Conservation (phyloP, 2,113 vertebrate genomes). For the Chionis minor region DNA sequence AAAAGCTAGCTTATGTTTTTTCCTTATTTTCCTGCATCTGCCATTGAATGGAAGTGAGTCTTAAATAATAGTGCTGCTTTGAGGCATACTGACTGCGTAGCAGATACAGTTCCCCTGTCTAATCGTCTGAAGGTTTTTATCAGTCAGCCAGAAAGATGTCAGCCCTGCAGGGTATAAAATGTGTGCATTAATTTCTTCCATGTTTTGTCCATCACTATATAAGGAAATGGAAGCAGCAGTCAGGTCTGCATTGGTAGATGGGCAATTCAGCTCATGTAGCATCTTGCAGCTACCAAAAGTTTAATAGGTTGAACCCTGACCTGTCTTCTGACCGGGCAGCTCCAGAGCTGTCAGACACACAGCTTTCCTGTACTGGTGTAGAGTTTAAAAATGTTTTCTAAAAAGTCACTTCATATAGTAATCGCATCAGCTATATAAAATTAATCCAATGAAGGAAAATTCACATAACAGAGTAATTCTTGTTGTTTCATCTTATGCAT, state of each 20-base stretch:
- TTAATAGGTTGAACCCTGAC: neutral
- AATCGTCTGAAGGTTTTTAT: neutral
- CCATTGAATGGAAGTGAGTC: neutral
- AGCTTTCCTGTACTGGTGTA: neutral
- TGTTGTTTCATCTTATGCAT: neutral
- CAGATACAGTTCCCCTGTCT: neutral
- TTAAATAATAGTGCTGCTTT: neutral
- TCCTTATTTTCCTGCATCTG: neutral
- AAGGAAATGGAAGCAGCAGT: neutral
- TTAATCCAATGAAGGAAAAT: neutral
- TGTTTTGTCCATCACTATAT: neutral
- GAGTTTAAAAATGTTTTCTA: neutral
- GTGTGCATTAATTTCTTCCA: neutral
- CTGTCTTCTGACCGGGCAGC: neutral
- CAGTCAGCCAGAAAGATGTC: constrained; percentile 12
- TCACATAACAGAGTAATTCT: neutral
- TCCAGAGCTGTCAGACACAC: neutral
- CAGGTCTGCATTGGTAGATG: neutral
- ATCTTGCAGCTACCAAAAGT: neutral
- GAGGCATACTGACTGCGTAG: neutral
- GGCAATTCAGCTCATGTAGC: neutral
- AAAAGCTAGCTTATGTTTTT: neutral
- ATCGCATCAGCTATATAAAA: accelerated
- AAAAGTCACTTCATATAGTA: neutral
- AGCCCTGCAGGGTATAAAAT: neutral